Evolutionary conservation across 2,888 invertebrate genomes (phyloP).

Genomic region (Aleiodes testaceus): DNA sequence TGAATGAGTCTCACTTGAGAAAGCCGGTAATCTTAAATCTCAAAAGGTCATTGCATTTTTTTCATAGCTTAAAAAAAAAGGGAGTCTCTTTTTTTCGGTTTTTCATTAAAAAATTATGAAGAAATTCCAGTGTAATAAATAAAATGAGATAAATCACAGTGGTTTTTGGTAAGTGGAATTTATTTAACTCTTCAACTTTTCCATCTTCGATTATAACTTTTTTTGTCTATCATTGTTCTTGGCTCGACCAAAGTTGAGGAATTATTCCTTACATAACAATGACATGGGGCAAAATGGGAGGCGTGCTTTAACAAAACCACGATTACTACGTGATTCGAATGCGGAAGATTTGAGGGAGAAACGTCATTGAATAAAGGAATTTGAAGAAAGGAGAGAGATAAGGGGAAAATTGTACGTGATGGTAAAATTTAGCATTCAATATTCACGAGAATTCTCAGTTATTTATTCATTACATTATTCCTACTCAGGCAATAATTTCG

Average conservation of each 20-base stretch:
- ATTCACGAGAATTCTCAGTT: not conserved
- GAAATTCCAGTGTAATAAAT: too few relatives aligned
- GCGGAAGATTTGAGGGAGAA: conserved; percentile 14
- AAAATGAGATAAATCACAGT: too few relatives aligned
- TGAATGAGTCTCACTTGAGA: not conserved
- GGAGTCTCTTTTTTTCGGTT: too few relatives aligned
- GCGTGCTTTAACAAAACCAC: conserved; percentile 4
- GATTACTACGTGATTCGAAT: conserved; percentile 8
- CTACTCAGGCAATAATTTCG: not conserved
- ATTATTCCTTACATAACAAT: conserved; percentile 3
- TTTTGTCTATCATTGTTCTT: not conserved
- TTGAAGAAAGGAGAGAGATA: not conserved
- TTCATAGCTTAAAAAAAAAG: too few relatives aligned
- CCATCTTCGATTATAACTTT: not conserved
- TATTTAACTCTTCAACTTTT: not conserved
- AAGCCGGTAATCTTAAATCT: not conserved
- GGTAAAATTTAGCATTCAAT: not conserved
- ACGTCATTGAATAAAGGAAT: not conserved
- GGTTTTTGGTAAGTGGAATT: too few relatives aligned
- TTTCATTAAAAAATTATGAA: too few relatives aligned
- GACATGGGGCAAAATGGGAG: conserved; percentile 11
- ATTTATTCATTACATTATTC: not conserved
- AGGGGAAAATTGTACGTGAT: conserved; percentile 11
- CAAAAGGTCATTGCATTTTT: too few relatives aligned
- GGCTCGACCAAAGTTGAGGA: not conserved